phyloP scores from a whole-genome alignment of 2,113 vertebrate genomes.

The Genyomyrus donnyi region DNA sequence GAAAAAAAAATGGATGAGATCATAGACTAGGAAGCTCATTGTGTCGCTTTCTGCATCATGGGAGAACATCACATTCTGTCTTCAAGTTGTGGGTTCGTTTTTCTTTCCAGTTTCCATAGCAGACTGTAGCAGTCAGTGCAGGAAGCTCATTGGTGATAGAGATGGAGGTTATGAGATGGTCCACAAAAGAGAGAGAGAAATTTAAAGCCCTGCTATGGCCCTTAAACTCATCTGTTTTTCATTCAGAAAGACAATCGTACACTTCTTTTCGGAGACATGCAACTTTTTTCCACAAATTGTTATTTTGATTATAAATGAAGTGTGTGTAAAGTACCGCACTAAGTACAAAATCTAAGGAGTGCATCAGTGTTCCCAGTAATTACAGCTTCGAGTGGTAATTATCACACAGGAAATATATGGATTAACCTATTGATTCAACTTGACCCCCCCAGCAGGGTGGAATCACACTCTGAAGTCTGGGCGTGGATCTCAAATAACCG shows the following conservation, averaged over 20 bases:
- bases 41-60: neutral
- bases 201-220: conserved; percentile 41
- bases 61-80: neutral
- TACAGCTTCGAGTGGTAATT: conserved; percentile 59
- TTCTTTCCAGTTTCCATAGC: neutral
- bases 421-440: conserved; percentile 65
- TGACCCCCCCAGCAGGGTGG: conserved; percentile 41
- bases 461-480: neutral
- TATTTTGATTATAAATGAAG: conserved; percentile 44
- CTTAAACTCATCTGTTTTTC: conserved; percentile 35
- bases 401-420: conserved; percentile 61
- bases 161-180: conserved; percentile 44
- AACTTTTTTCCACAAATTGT: conserved; percentile 48
- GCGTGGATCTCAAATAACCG: conserved; percentile 44
- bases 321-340: conserved; percentile 37
- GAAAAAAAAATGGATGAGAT: neutral
- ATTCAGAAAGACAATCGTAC: conserved; percentile 40
- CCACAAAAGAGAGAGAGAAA: conserved; percentile 37
- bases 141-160: neutral
- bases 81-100: conserved; percentile 19
- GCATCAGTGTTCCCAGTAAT: conserved; percentile 66
- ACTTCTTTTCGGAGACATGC: conserved; percentile 18
- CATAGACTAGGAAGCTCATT: conserved; percentile 32
- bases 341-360: conserved; percentile 55
- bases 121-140: neutral